Base-by-base conservation (phyloP, 2,888 invertebrate species). In the Caenorhabditis becei region DNA sequence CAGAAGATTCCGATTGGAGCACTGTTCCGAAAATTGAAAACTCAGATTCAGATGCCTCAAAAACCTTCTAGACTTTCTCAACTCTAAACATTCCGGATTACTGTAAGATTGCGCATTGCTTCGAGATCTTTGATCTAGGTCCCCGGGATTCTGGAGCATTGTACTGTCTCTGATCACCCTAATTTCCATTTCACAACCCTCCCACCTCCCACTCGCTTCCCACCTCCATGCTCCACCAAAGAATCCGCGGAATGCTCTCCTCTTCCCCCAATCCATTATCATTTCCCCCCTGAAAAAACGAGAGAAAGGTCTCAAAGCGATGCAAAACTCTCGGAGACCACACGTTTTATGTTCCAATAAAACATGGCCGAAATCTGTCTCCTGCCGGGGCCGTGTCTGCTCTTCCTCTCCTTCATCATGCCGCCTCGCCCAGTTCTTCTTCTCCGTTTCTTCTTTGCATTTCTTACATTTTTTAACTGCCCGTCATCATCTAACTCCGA, bases 341-440 rank as follows among this genome's bases (percentile, higher is more conserved):
- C 69, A 77, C 69, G 69, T 70, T 69, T 70, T 63, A 70, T 77
- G 70, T 77, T 70, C 69, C 70, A 63, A 70, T 77, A 69, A 70
- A 70, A 69, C 69, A 65, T 77, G 77, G 67, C 62, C 70, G 51
- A 53, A 66, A 53, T 56, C 70, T 44, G 61, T 61, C 51, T 51
- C 41, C n/a, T n/a, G n/a, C n/a, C n/a, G 28, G 35, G 44, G 24
- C 23, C 62, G 14, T 37, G 16, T 26, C 62, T 35, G 63, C 37
- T 54, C 72, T 72, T 41, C n/a, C 51, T 56, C 59, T 66, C 56
- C 28, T 23, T 66, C 54, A 44, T 67, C 58, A 47, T 67, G 44
- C 53, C 53, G 37, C 63, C 51, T 11, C 37, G 28, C 23, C 23
- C 58, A 53, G n/a, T 51, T 49, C 54, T 61, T 56, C 63, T 54